Evolutionary conservation across 2,113 vertebrate species (phyloP), one percentile per base, ranked within the genome.

Genomic region (Brachyistius frenatus): DNA sequence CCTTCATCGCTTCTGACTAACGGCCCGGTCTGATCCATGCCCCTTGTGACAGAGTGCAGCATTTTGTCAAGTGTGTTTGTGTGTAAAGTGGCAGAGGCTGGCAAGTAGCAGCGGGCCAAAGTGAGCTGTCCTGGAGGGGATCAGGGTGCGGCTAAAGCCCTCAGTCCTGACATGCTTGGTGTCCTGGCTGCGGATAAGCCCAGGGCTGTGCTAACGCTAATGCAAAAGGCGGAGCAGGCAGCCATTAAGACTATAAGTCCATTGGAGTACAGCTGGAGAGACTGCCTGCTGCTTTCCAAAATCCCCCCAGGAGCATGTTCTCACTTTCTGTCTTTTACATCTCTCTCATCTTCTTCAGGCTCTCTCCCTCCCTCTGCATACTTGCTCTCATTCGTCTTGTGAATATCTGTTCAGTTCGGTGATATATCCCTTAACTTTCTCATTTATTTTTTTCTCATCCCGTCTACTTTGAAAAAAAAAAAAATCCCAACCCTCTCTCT

Each of bases 241-340:
- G 80, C 78, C 83, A 83, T 89, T 87, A 84, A 91, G 84, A 86
- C 74, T 50, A 35, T 91, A 93, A 92, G 80, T 90, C 86, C 68
- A 82, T 81, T 73, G 77, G 84, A 81, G 80, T 76, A 56, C 73
- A 88, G 73, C 87, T 75, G 78, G 64, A 85, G 78, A 87, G 87
- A 55, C 83, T 76, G 80, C 80, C 80, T 73, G 79, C 86, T 85
- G 84, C 74, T 86, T 81, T 69, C 52, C 52, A 8, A 87, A 92
- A 87, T 80, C 84, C 87, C 86, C 81, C 30, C 64, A 54, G 70
- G 80, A 82, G 80, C 77, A 76, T 85, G 85, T 84, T 81, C 84
- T 87, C 62, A 86, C 85, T 88, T 83, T 84, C 81, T 86, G 80
- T 83, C 82, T 86, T 83, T 86, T 80, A 85, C 88, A 86, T 78